Conservation (phyloP, 2,888 invertebrate species). For the Cerastis rubricosa region DNA sequence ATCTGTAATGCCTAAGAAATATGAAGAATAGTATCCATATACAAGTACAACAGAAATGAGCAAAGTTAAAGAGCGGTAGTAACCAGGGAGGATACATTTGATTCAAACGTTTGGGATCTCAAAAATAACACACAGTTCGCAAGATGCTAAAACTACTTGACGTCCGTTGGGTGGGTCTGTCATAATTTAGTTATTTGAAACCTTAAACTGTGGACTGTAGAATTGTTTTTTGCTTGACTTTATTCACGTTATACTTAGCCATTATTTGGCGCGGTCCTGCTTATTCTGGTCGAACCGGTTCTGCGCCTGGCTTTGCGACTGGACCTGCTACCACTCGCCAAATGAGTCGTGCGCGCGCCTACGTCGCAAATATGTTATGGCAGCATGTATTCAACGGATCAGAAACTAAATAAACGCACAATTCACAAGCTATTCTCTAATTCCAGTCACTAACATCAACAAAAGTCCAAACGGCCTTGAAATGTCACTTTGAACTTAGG, state of each 20-base stretch:
- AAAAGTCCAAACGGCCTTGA: slow-evolving; percentile 57
- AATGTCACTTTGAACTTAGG: slow-evolving; percentile 48
- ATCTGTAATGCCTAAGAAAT: neutral
- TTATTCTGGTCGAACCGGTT: slow-evolving; percentile 90
- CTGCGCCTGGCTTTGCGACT: slow-evolving; percentile 83
- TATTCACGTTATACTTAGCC: slow-evolving; percentile 72
- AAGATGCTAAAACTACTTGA: slow-evolving; percentile 74
- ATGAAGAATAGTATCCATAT: neutral
- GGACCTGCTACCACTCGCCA: slow-evolving; percentile 88
- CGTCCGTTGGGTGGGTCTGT: slow-evolving; percentile 63
- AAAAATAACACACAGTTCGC: slow-evolving; percentile 79
- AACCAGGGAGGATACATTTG: slow-evolving; percentile 38
- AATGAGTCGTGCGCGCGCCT: slow-evolving; percentile 84
- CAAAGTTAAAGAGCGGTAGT: slow-evolving; percentile 5
- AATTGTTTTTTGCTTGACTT: slow-evolving; percentile 74
- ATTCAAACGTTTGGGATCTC: slow-evolving; percentile 68
- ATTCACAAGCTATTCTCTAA: slow-evolving; percentile 5
- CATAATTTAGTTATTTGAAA: slow-evolving; percentile 65
- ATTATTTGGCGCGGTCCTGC: slow-evolving; percentile 84
- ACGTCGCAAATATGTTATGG: slow-evolving; percentile 81
- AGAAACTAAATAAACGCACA: slow-evolving; percentile 43
- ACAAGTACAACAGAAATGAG: neutral
- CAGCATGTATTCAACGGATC: slow-evolving; percentile 61
- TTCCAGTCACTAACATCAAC: slow-evolving; percentile 18
- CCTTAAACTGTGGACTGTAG: slow-evolving; percentile 72